Evolutionary conservation across 23 tunicate genomes (phyloP), one percentile per base, ranked within the genome.

Genomic region (Halocynthia aurantium): DNA sequence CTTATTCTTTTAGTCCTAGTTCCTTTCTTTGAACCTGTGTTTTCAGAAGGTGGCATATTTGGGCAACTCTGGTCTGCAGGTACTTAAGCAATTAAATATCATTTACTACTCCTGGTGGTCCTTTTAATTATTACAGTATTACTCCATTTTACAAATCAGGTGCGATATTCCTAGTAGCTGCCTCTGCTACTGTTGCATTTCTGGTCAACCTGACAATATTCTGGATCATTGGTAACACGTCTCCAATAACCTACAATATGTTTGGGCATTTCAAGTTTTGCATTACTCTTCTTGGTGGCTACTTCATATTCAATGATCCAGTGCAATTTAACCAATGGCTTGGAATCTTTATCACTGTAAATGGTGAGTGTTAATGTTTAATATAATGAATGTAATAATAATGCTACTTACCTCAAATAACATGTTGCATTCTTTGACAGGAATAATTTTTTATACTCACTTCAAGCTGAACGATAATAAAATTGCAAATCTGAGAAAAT

Each of bases 181-280:
- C 63, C 8, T 75, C 96, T 66, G 94, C 84, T 15, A 52, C 62
- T 76, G 78, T 85, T 51, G 99, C 99, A 7, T 94, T 94, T 61
- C 63, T 94, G 52, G 88, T 94, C 52, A 94, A 94, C 73, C 88
- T 89, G 53, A 84, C 99, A 52, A 94, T 94, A 55, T 94, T 84
- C 69, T 94, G 95, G 96, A 94, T 94, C 75, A 94, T 94, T 82
- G 99, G 99, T 10, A 88, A 88, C 77, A 94, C 99, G 8, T 81
- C 88, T 5, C 96, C 99, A 15, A 90, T 94, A 15, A 94, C 99
- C 8, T 94, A 94, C 82, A 94, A 94, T 53, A 87, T 94, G 95
- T 94, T 94, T 72, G 99, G 99, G 6, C 99, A 94, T 70, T 88
- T 94, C 80, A 94, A 94, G 54, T 94, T 94, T 57, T 84, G 96